Percentiles rank a stretch among this genome's conserved stretches.
phyloP scores from a whole-genome alignment of 2,888 invertebrate species.

The Eulithis testata region DNA sequence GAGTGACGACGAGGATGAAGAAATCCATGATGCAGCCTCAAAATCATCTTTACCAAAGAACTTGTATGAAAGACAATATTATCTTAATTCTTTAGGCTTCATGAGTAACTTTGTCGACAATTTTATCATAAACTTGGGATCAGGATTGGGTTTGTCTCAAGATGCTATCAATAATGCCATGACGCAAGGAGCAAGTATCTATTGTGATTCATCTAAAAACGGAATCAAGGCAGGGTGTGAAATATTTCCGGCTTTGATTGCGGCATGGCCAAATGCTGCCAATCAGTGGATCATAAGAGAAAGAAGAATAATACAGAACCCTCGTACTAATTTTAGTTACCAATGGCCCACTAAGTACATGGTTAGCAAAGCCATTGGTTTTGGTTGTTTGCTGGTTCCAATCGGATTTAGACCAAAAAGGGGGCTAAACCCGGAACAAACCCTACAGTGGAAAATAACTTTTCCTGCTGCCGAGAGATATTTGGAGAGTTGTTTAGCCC shows the following conservation, averaged over 20 bases:
- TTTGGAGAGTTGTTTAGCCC: conserved; percentile 88
- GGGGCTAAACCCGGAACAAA: conserved; percentile 84
- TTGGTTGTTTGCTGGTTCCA: conserved; percentile 89
- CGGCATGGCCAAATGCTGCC: conserved; percentile 90
- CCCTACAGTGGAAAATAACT: conserved; percentile 91
- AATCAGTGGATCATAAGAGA: conserved; percentile 87
- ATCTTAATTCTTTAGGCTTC: conserved; percentile 87
- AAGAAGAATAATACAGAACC: conserved; percentile 83
- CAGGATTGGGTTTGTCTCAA: conserved; percentile 83
- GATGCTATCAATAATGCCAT: conserved; percentile 82
- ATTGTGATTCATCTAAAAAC: conserved; percentile 81
- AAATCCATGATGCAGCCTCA: conserved; percentile 57
- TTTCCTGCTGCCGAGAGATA: conserved; percentile 91
- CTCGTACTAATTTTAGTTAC: conserved; percentile 83
- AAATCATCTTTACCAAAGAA: conserved; percentile 62
- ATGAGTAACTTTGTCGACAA: conserved; percentile 88
- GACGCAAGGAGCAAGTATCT: conserved; percentile 87
- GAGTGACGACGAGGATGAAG: conserved; percentile 75
- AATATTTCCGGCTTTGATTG: conserved; percentile 88
- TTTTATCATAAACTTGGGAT: conserved; percentile 85
- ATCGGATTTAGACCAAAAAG: conserved; percentile 87
- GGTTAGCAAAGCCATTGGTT: conserved; percentile 86
- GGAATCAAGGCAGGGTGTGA: conserved; percentile 82
- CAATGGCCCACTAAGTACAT: conserved; percentile 89
- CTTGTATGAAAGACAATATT: conserved; percentile 77